Evolutionary conservation across 1,140 invertebrate species (phyloP), one percentile per base, ranked within the genome.

Genomic region (Melanaphis sacchari): DNA sequence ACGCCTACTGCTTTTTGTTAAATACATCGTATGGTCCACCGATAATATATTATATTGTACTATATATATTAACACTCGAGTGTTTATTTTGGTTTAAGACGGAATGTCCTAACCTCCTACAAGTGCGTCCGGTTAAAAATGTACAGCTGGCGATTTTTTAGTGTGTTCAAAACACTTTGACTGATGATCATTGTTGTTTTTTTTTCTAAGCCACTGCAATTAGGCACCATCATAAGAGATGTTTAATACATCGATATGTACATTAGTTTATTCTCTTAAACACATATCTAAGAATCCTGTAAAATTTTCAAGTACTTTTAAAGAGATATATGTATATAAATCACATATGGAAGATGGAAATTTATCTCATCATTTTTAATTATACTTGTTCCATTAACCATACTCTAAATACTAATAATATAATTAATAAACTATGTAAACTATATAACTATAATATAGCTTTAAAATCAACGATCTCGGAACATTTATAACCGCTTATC

Each of bases 101-200:
- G 88, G 22, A 89, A 54, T 38, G 36, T 9, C 46, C 38, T 40
- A 38, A 82, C 38, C 38, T 22, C 38, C 22, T 21, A 21, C 43
- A 26, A 90, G 54, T 66, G 54, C 52, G 89, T 90, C 89, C 89
- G 89, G 89, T 59, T 66, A 66, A 59, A 90, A 59, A 40, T 41
- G 52, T 90, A 59, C 89, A 66, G 54, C 89, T 40, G 88, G 88
- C 88, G 36, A 90, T 59, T 90, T 90, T 66, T 90, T 38, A 90
- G 89, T 66, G 89, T 46, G n/a, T 90, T 90, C 24, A 41, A 66
- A 66, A 90, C 89, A 90, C 89, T 66, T 59, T 66, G 88, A 54
- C 88, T 54, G 88, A 54, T 89, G 88, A 89, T 89, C 52, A 89
- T 89, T 89, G 88, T 54, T 54, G 52, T 89, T 54, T 54, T 89